phyloP scores from a whole-genome alignment of 2,797 vertebrate species.

The Miichthys miiuy region DNA sequence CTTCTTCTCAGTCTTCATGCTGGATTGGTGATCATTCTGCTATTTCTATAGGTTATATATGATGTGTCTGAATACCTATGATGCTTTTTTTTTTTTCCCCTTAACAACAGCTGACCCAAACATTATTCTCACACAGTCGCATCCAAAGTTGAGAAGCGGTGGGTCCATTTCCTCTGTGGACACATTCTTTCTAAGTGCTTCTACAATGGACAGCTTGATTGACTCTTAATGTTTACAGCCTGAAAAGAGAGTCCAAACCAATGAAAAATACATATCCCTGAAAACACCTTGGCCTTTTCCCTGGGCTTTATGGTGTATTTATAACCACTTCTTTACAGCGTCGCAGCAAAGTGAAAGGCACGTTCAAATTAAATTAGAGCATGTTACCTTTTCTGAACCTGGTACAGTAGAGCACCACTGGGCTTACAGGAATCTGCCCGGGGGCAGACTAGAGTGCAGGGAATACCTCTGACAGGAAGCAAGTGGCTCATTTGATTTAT shows the following conservation, averaged over 20 bases:
- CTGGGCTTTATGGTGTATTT: slow-evolving; percentile 71
- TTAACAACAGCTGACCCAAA: slow-evolving; percentile 18
- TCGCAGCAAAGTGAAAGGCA: slow-evolving; percentile 64
- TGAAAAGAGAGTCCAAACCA: slow-evolving; percentile 59
- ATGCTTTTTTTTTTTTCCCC: slow-evolving; percentile 10
- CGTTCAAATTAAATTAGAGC: slow-evolving; percentile 68
- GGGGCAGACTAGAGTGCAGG: slow-evolving; percentile 56
- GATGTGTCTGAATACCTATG: slow-evolving; percentile 18
- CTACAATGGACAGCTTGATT: slow-evolving; percentile 65
- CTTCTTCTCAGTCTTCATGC: slow-evolving; percentile 24
- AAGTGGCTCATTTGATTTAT: slow-evolving; percentile 44
- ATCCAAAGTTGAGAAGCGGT: slow-evolving; percentile 15
- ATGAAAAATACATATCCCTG: slow-evolving; percentile 80
- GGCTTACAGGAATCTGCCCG: slow-evolving; percentile 55
- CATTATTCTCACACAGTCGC: slow-evolving; percentile 40
- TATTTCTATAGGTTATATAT: slow-evolving; percentile 32
- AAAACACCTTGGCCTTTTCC: slow-evolving; percentile 72
- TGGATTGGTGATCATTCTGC: slow-evolving; percentile 22
- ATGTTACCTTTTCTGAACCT: slow-evolving; percentile 58
- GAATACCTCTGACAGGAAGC: slow-evolving; percentile 49
- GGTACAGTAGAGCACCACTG: slow-evolving; percentile 47
- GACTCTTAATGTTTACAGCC: slow-evolving; percentile 65
- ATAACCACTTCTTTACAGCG: slow-evolving; percentile 67
- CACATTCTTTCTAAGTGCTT: slow-evolving; percentile 75
- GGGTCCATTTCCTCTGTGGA: slow-evolving; percentile 58